These are phyloP conservation scores for Forficula auricularia DNA, from an alignment of 1,140 invertebrate species.

Conservation along the genomic window DNA sequence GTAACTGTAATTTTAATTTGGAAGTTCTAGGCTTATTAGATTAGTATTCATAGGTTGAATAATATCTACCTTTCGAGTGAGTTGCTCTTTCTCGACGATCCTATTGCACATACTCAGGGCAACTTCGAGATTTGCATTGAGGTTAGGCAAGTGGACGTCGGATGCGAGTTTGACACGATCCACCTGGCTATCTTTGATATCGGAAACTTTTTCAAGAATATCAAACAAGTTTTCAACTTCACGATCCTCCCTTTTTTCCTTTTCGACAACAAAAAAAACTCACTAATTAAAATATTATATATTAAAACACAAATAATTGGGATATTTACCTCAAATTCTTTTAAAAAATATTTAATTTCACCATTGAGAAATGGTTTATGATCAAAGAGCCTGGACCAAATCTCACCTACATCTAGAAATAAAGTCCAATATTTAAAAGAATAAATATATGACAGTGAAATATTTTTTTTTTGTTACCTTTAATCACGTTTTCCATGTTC, in stretches of 20 bases:
- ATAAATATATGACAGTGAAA: constrained; percentile 4
- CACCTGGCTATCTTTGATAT: constrained; percentile 52
- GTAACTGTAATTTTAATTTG: no score
- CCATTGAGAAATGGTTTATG: constrained; percentile 65
- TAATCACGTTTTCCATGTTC: constrained; percentile 26
- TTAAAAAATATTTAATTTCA: constrained; percentile 62
- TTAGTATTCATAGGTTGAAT: no score
- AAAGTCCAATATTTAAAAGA: constrained; percentile 7
- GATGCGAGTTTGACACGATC: constrained; percentile 38
- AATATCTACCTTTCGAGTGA: constrained; percentile 33
- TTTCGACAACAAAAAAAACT: constrained; percentile 6
- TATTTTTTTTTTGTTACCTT: constrained; percentile 22
- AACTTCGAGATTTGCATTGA: constrained; percentile 45
- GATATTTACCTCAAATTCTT: constrained; percentile 63
- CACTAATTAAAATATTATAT: neutral
- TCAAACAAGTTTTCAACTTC: constrained; percentile 63
- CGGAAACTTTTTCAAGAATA: constrained; percentile 55
- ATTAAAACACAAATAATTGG: constrained; percentile 1
- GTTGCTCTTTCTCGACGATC: constrained; percentile 32
- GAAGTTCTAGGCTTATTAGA: no score
- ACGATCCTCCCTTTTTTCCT: constrained; percentile 55
- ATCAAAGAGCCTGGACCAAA: constrained; percentile 68
- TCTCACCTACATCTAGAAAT: constrained; percentile 52
- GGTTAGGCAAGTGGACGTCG: constrained; percentile 39
- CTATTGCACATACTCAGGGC: constrained; percentile 41